A percentile compares a stretch with the other conserved stretches of the same genome.
Evolutionary conservation across 2,797 vertebrate genomes (phyloP).

Genomic region (Anas bernieri): DNA sequence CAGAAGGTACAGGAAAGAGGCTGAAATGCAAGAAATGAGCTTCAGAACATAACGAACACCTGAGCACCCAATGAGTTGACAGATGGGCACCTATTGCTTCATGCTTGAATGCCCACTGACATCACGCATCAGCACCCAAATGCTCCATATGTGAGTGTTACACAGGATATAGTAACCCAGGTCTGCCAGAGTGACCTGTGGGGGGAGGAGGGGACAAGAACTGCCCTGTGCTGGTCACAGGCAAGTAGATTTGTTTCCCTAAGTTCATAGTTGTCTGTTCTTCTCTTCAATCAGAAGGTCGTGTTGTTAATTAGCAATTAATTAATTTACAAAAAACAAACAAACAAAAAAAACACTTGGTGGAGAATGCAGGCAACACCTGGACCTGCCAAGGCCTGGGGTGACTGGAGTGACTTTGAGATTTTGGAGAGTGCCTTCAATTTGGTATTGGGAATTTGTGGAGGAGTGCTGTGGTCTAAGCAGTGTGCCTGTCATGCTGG

Average conservation of each 20-base stretch:
- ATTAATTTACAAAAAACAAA: not conserved
- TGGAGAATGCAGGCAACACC: accelerated
- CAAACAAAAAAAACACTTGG: not conserved
- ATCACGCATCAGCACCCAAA: not conserved
- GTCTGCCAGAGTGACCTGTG: not conserved
- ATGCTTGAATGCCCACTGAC: not conserved
- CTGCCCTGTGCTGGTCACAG: not conserved
- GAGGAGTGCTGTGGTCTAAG: not conserved
- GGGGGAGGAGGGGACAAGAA: not conserved
- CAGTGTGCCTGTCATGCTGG: accelerated
- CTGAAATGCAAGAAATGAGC: not conserved
- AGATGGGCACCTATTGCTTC: not conserved
- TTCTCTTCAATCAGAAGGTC: not conserved
- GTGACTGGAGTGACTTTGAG: not conserved
- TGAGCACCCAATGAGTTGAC: accelerated
- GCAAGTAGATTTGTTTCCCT: not conserved
- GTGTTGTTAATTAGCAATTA: not conserved
- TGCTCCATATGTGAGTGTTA: accelerated
- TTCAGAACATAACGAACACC: not conserved
- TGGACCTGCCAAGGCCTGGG: not conserved
- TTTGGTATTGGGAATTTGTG: not conserved
- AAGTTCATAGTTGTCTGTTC: not conserved
- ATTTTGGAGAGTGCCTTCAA: not conserved
- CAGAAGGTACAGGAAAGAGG: not conserved
- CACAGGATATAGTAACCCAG: not conserved